phyloP scores from a whole-genome alignment of 2,797 vertebrate genomes.

The Petrocephalus sullivani region DNA sequence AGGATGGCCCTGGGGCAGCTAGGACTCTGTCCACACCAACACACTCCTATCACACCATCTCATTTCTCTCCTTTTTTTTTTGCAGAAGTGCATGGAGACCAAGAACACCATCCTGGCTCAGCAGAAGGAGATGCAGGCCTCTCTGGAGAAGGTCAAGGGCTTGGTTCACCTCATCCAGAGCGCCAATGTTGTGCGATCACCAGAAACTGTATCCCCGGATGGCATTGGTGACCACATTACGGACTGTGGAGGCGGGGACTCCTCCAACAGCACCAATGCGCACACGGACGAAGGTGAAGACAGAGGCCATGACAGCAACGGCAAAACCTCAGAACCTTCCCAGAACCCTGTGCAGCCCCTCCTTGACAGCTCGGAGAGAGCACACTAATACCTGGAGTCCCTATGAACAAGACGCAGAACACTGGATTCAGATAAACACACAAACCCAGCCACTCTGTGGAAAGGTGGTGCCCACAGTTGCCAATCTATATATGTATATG shows the following conservation, averaged over 20 bases:
- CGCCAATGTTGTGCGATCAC: constrained; percentile 84
- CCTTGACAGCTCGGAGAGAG: constrained; percentile 82
- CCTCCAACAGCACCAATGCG: constrained; percentile 63
- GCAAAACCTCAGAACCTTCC: constrained; percentile 75
- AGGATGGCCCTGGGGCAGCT: neutral
- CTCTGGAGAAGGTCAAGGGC: constrained; percentile 93
- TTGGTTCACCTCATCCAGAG: constrained; percentile 95
- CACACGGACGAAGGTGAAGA: constrained; percentile 66
- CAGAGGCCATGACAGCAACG: constrained; percentile 58
- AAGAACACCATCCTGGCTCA: constrained; percentile 92
- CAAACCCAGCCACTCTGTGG: constrained; percentile 75
- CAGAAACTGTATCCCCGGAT: constrained; percentile 67
- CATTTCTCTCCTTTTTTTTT: constrained; percentile 30
- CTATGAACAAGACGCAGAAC: constrained; percentile 53
- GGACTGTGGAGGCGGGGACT: constrained; percentile 38
- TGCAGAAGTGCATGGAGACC: constrained; percentile 99
- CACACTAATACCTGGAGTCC: constrained; percentile 72
- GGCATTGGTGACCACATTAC: constrained; percentile 58
- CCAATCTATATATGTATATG: constrained; percentile 82
- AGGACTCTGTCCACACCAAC: neutral
- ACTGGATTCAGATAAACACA: constrained; percentile 46
- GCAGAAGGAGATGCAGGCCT: constrained; percentile 96
- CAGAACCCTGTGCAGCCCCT: constrained; percentile 79
- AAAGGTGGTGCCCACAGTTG: constrained; percentile 92
- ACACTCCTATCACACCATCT: neutral